Evolutionary conservation across 2,888 invertebrate species (phyloP), one percentile per base, ranked within the genome.

Genomic region (Cephus runcator): DNA sequence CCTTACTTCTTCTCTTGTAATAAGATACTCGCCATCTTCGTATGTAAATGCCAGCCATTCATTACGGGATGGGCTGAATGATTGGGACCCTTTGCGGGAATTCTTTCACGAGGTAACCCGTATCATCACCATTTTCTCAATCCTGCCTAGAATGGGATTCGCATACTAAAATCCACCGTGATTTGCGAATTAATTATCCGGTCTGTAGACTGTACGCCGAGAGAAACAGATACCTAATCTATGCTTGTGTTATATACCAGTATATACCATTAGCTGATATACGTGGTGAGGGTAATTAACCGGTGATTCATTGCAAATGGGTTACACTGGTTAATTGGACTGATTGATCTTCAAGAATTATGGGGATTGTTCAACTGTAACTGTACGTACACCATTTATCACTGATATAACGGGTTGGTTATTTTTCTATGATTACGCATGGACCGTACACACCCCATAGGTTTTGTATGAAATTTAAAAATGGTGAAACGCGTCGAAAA

Each of bases 11-110:
- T 84, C 83, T 82, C 87, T 88, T 87, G 91, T 91, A 91, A 91
- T 91, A 91, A 91, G 91, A 91, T 91, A 91, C 91, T 90, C 89
- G 90, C 90, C 91, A 90, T 91, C 89, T 90, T 89, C 90, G 90
- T 90, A 91, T 91, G 91, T 91, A 90, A 91, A 91, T 91, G 88
- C 88, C 85, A 87, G 88, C 90, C 89, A 91, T 91, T 91, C 90
- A 90, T 91, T 91, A 90, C 87, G 87, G 86, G 87, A 86, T 85
- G 79, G 86, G 88, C 89, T 90, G 90, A 90, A 91, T 90, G 90
- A 91, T 91, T 90, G 90, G 56, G 89, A 82, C 83, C 87, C 88
- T 88, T 88, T 88, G 89, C 87, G 86, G 87, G 87, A 89, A 90
- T 89, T 88, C 87, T 88, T 88, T 88, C 88, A 88, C 87, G 89